Base-by-base conservation (phyloP, 1,140 invertebrate species). In the Nephila pilipes region DNA sequence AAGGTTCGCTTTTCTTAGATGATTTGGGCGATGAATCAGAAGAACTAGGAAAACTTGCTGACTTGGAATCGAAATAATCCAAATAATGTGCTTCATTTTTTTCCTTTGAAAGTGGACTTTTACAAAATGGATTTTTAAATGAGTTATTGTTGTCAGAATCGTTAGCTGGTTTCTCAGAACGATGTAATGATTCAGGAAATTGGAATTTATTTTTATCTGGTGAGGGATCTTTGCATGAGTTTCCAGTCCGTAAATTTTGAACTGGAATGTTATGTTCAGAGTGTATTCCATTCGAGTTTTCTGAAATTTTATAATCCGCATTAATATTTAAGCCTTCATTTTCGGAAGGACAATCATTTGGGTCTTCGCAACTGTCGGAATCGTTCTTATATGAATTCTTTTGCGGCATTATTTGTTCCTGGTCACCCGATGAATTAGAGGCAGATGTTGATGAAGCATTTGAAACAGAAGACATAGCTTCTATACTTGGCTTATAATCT, bases 81-180 rank as follows among this genome's bases (percentile, higher is more conserved):
- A 25, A 32, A 29, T 85, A 32, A 25, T 14, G n/a, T 25, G 20
- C 16, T 25, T 58, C 57, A n/a, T 60, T 60, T 32, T 58, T 60
- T 85, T 57, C 46, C 8, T 60, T 60, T 18, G 20, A 2, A 38
- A 65, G 4, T n/a, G 20, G 25, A 46, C 4, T 87, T 87, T 69
- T 54, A 65, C 12, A 87, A 38, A 36, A 69, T 46, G 25, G 20
- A 85, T 85, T 85, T 58, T 60, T 32, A 38, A 60, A 87, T 25
- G 58, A 65, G 46, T 89, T 88, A 65, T 89, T 88, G 38, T 79
- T 65, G 32, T 89, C 87, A 79, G 5, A 20, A n/a, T 79, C 65
- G 1, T 69, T 58, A 32, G n/a, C 12, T 20, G 57, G 20, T 29
- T 91, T 91, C 60, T 29, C 22, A 20, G 46, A 55, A 54, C 18